Evolutionary conservation across 2,888 invertebrate species (phyloP).

Genomic region (Melikaiella ostensackeni): DNA sequence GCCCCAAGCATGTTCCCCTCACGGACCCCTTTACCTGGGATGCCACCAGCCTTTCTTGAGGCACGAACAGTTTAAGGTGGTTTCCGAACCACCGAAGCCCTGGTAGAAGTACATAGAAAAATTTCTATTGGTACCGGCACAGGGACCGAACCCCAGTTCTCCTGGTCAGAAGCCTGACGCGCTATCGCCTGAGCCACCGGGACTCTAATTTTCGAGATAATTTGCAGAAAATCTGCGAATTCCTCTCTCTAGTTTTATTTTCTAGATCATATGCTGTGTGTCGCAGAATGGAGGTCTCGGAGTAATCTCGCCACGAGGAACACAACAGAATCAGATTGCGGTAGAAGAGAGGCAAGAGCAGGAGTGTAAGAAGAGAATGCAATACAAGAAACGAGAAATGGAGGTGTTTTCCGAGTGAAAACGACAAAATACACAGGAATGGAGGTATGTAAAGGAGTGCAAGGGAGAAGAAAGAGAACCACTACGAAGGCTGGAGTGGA

Average conservation of each 20-base stretch:
- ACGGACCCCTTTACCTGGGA: no score
- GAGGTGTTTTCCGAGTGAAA: conserved; percentile 7
- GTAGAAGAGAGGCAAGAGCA: conserved; percentile 41
- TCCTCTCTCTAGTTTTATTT: conserved; percentile 6
- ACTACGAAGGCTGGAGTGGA: conserved; percentile 45
- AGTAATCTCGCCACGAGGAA: conserved; percentile 58
- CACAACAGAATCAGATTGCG: conserved; percentile 57
- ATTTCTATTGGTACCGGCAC: no score
- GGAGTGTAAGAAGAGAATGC: conserved; percentile 38
- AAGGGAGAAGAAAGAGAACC: conserved; percentile 43
- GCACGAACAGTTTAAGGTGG: no score
- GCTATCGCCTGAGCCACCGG: no score
- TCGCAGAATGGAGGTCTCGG: conserved; percentile 34
- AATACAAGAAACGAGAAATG: conserved; percentile 23
- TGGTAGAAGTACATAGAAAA: no score
- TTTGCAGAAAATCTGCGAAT: conserved; percentile 9
- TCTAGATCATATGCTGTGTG: conserved; percentile 26
- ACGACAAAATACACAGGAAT: not conserved
- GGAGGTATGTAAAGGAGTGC: not conserved
- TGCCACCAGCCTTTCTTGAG: no score
- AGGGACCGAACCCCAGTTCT: no score
- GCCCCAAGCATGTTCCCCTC: no score
- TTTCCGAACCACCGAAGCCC: no score
- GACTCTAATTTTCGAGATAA: conserved; percentile 17
- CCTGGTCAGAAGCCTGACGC: no score